Evolutionary conservation across 2,113 vertebrate species (phyloP), one percentile per base, ranked within the genome.

Genomic region (Ornithorhynchus anatinus): DNA sequence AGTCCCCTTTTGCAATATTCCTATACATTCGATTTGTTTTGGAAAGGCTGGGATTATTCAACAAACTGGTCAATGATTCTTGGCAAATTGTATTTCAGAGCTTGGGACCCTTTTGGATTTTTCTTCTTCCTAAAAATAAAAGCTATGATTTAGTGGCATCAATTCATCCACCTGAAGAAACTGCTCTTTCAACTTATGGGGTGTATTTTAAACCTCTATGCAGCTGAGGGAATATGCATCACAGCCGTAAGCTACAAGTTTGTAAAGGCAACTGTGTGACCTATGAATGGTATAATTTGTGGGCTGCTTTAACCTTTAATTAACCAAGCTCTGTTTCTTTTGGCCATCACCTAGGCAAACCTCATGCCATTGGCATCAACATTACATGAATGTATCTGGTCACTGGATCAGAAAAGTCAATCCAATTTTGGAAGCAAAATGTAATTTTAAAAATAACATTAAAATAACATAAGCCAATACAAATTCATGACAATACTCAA

Each of bases 401-500:
- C 19, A 59, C 16, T 16, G 59, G 38, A 38, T 38, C 59, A 16
- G 16, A 39, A 76, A 80, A 57, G 20, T 39, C 23, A 39, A 25
- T 47, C 6, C 47, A n/a, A 12, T 10, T 67, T 47, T 2, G 22
- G 7, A 7, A 37, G 20, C 15, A 43, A 25, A 44, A 37, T 13
- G n/a, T 2, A 6, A 19, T 9, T 56, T 68, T 11, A 48, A 77
- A 40, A 67, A 50, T 50, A 50, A 52, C 12, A 31, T 31, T 72
- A 23, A 70, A 63, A 14, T 56, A 16, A 2, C 17, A 17, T 36
- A 71, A 72, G 6, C 22, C 38, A 69, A 50, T 35, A 69, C 70
- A 87, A 73, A 32, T n/a, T 53, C 35, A 23, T 59, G 23, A 56
- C 82, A 79, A 54, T 52, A 19, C 12, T n/a, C n/a, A n/a, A n/a